Evolutionary conservation across 2,113 vertebrate genomes (phyloP).

Genomic region (Rutilus rutilus): DNA sequence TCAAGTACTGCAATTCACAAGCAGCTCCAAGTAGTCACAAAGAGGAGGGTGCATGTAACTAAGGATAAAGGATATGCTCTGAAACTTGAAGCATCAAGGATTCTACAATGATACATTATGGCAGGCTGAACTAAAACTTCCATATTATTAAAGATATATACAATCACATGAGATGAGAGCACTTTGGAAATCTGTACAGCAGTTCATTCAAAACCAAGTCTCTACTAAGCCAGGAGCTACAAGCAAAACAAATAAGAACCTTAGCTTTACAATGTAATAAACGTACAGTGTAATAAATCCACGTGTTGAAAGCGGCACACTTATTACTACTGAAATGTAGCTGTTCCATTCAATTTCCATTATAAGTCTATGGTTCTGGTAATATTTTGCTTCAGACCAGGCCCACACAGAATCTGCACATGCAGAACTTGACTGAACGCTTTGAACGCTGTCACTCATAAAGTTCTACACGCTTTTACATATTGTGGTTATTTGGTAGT

Average conservation of each 20-base stretch:
- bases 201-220: conserved; percentile 11
- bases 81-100: conserved; percentile 28
- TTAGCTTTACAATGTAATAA: conserved; percentile 13
- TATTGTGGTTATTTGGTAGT: neutral
- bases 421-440: neutral
- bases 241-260: conserved; percentile 27
- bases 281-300: neutral
- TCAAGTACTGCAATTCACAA: conserved; percentile 11
- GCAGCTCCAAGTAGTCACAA: conserved; percentile 34
- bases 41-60: conserved; percentile 1
- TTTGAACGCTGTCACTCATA: neutral
- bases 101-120: conserved; percentile 17
- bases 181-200: conserved; percentile 51
- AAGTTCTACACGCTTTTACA: neutral
- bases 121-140: conserved; percentile 5
- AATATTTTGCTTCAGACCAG: conserved; percentile 12
- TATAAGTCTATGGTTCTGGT: conserved; percentile 31
- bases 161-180: conserved; percentile 56
- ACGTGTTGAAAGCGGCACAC: neutral
- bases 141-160: conserved; percentile 32
- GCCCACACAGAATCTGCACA: neutral
- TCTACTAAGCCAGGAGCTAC: conserved; percentile 2
- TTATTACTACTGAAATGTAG: neutral
- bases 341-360: neutral
- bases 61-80: conserved; percentile 17